These are phyloP conservation scores for Scytalopus superciliaris DNA, from an alignment of 2,113 vertebrate genomes.

Conservation along the genomic window DNA sequence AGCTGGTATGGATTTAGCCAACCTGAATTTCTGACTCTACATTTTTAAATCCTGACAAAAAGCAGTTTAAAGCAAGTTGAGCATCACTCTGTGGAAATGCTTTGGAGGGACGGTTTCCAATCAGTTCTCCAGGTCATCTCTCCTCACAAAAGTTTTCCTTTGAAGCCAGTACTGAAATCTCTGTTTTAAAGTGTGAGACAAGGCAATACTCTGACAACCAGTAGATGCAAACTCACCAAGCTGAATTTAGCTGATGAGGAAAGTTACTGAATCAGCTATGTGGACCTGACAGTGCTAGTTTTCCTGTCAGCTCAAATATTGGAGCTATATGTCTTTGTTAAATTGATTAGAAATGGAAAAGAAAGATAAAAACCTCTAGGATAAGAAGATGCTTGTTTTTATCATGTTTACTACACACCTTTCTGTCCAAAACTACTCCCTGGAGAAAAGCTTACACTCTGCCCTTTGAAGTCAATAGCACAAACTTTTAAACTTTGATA, in stretches of 20 bases:
- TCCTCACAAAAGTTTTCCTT: background rate
- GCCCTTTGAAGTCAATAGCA: background rate
- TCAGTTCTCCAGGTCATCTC: background rate
- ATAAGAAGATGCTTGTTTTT: background rate
- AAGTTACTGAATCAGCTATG: background rate
- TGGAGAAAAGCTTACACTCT: rapidly evolving
- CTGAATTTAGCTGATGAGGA: background rate
- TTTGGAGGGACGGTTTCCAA: background rate
- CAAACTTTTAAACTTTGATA: background rate
- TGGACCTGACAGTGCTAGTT: background rate
- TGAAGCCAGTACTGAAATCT: background rate
- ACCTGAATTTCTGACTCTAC: background rate
- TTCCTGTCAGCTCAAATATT: background rate
- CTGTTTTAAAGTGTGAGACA: background rate
- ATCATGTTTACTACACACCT: background rate
- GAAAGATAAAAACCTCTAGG: background rate
- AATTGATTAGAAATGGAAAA: background rate
- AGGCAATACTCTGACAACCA: background rate
- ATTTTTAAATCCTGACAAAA: background rate
- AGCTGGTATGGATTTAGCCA: background rate
- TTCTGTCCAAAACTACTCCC: background rate
- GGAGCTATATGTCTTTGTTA: background rate
- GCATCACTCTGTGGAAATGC: background rate
- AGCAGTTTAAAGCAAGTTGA: background rate
- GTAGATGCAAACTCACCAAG: background rate